phyloP scores from a whole-genome alignment of 2,888 invertebrate genomes.

The Nyleta sp. region DNA sequence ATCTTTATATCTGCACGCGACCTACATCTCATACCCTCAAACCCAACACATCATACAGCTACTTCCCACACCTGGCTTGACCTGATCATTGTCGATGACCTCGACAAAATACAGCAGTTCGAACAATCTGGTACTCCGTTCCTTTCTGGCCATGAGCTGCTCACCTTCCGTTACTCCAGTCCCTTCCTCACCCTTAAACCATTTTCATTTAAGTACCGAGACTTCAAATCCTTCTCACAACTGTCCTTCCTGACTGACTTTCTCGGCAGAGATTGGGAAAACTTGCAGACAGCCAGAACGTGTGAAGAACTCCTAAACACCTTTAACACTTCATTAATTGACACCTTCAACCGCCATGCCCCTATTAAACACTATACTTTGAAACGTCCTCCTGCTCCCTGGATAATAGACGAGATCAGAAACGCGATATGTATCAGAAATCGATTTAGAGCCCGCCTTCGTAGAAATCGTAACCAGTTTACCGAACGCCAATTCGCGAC shows the following conservation, averaged over 20 bases:
- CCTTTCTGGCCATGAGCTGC: background rate
- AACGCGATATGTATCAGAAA: background rate
- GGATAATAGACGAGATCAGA: background rate
- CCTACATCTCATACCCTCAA: background rate
- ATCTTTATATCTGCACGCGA: background rate
- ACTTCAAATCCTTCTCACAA: background rate
- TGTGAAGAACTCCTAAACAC: background rate
- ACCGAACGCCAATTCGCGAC: background rate
- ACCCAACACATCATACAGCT: constrained; percentile 1
- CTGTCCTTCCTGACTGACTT: background rate
- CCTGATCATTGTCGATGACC: background rate
- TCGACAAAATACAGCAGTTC: background rate
- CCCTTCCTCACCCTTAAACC: background rate
- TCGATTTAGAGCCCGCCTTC: background rate
- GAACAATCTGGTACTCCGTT: constrained; percentile 5
- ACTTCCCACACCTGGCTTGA: constrained; percentile 1
- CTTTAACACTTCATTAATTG: background rate
- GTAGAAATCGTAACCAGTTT: background rate
- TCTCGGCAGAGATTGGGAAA: too few species aligned
- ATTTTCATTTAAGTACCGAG: background rate
- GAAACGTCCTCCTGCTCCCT: background rate
- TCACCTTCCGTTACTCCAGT: background rate
- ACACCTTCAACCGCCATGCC: background rate
- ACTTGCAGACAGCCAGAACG: too few species aligned
- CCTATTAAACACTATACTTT: background rate